Evolutionary conservation across 2,797 vertebrate species (phyloP), one percentile per base, ranked within the genome.

Genomic region (Arctocebus calabarensis): DNA sequence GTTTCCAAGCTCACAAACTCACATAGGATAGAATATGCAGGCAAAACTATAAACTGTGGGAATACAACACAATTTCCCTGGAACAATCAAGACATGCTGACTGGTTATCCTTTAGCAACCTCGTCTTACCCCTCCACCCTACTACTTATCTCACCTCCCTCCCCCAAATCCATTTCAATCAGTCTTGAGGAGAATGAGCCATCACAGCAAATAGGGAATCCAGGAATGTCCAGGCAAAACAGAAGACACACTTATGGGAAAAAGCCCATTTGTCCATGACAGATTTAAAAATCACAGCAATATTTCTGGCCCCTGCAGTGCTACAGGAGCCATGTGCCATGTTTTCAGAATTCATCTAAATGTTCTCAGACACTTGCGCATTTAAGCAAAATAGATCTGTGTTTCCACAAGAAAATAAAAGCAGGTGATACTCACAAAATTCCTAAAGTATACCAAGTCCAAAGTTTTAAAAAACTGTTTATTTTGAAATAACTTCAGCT

Each of bases 381-480:
- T 90, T 52, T 68, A 64, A 74, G 34, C 85, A 93, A 75, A 78
- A 81, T 43, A 84, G 34, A 68, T 90, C 61, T 3, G 11, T 95
- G 59, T 78, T 95, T 94, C 79, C 40, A 7, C 12, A 93, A 96
- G 91, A 1, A 97, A 88, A 37, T 57, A 78, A 92, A 27, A 84
- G 66, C 64, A 94, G 92, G 68, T 0, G 0, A 77, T 37, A 73
- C 7, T 73, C 71, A 79, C 11, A 64, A 52, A 25, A 83, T 43
- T 61, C 66, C 59, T 2, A 2, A 68, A 55, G 45, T 75, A 27
- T 13, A 83, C 1, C 23, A n/a, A 34, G 32, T 0, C 27, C 19
- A 64, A 64, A 17, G 59, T 55, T 27, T 27, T 5, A 55, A 64
- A 37, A 34, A 10, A 6, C 5, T 7, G 48, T 71, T 20, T 16